Evolutionary conservation across 2,113 vertebrate genomes (phyloP).

Genomic region (Epinephelus lanceolatus): DNA sequence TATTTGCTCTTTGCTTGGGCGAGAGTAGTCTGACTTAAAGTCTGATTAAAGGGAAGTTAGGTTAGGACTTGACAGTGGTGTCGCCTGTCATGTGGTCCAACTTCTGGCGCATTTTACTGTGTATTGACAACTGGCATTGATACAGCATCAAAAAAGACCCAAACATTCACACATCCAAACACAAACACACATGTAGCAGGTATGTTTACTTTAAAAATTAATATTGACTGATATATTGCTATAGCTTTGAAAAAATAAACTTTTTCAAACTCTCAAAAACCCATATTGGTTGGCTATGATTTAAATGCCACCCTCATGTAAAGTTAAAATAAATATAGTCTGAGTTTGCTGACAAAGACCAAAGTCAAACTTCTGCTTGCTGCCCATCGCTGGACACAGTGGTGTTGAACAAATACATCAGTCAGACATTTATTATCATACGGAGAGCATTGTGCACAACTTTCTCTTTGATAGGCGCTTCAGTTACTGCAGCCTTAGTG

Average conservation of each 20-base stretch:
- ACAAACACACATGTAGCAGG: no score
- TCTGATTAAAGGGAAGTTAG: neutral
- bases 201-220: no score
- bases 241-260: no score
- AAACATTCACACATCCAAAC: no score
- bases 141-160: no score
- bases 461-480: constrained; percentile 7
- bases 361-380: no score
- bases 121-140: no score
- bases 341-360: neutral
- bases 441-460: neutral
- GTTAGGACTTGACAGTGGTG: neutral
- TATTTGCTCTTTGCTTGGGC: neutral
- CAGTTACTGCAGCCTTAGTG: neutral
- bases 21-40: neutral
- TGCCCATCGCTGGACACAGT: neutral
- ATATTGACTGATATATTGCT: no score
- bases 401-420: neutral
- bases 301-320: neutral
- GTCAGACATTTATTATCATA: neutral
- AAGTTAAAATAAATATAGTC: neutral
- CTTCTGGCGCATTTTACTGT: no score
- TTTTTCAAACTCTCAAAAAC: no score
- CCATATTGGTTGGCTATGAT: neutral
- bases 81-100: no score